A percentile compares a stretch with the other conserved stretches of the same genome.
phyloP scores from a whole-genome alignment of 2,888 invertebrate genomes.

The Quadriops clusia region DNA sequence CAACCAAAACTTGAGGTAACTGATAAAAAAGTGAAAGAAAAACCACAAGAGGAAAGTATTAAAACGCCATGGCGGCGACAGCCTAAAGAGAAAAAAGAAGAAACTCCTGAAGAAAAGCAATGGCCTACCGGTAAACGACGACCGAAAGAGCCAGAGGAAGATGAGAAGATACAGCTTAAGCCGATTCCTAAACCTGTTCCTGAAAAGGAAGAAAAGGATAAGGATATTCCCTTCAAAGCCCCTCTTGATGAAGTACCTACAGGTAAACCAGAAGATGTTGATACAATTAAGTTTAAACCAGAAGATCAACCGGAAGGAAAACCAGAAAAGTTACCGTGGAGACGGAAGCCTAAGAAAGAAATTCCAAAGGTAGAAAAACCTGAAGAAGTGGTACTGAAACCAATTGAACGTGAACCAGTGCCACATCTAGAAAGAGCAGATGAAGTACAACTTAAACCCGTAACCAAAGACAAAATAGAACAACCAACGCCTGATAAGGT shows the following conservation, averaged over 20 bases:
- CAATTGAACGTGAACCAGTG: slow-evolving; percentile 14
- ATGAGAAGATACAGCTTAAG: slow-evolving; percentile 41
- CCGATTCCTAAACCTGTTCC: slow-evolving; percentile 28
- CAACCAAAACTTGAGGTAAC: slow-evolving; percentile 20
- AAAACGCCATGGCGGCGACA: slow-evolving; percentile 27
- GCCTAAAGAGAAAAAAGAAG: slow-evolving; percentile 33
- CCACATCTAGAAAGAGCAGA: slow-evolving; percentile 16
- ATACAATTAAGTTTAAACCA: slow-evolving; percentile 17
- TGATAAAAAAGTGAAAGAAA: slow-evolving; percentile 24
- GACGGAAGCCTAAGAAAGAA: slow-evolving; percentile 24
- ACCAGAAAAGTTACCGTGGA: slow-evolving; percentile 19
- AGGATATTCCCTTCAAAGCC: slow-evolving; percentile 23
- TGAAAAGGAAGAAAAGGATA: slow-evolving; percentile 18
- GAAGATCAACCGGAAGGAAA: slow-evolving; percentile 18
- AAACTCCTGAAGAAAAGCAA: slow-evolving; percentile 25
- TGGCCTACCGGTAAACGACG: slow-evolving; percentile 23
- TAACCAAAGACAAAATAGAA: slow-evolving; percentile 23
- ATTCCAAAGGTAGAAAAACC: slow-evolving; percentile 20
- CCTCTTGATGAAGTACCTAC: slow-evolving; percentile 20
- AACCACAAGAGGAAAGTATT: slow-evolving; percentile 19
- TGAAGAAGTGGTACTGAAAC: slow-evolving; percentile 15
- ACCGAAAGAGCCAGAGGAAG: slow-evolving; percentile 29
- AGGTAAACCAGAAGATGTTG: slow-evolving; percentile 23
- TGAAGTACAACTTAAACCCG: slow-evolving; percentile 19
- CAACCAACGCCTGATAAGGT: slow-evolving; percentile 14